These are phyloP conservation scores for Amphiura filiformis DNA, from an alignment of 35 echinoderm and acorn worm species.

Conservation along the genomic window DNA sequence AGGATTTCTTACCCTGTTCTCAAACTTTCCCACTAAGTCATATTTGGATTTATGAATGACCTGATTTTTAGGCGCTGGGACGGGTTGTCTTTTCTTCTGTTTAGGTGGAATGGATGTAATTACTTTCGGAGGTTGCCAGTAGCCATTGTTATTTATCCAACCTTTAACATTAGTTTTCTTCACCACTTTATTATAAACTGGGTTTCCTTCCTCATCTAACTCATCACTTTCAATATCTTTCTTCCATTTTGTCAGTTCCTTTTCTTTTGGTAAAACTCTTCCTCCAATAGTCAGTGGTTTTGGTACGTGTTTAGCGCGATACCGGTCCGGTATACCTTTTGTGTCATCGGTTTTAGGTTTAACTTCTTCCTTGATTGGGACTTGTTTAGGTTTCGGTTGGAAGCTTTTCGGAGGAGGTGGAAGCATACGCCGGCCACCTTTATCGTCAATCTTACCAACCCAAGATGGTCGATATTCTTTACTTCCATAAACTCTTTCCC, in stretches of 20 bases:
- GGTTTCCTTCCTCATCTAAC: constrained; percentile 51
- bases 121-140: constrained; percentile 50
- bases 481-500: constrained; percentile 83
- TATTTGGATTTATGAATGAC: constrained; percentile 66
- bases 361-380: constrained; percentile 28
- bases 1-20: constrained; percentile 57
- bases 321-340: constrained; percentile 54
- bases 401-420: neutral
- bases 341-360: constrained; percentile 39
- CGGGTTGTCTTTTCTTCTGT: constrained; percentile 1
- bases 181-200: constrained; percentile 72
- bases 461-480: constrained; percentile 86
- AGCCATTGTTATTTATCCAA: constrained; percentile 83
- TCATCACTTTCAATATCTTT: constrained; percentile 64
- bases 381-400: constrained; percentile 8
- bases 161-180: constrained; percentile 73
- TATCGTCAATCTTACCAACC: constrained; percentile 57
- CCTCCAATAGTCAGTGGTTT: constrained; percentile 58
- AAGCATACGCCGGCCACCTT: neutral
- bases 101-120: neutral
- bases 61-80: constrained; percentile 29
- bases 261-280: constrained; percentile 73
- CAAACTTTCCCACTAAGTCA: constrained; percentile 73
- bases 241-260: constrained; percentile 63
- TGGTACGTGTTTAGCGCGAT: constrained; percentile 34